Percentiles rank a stretch among this genome's conserved stretches.
Conservation (phyloP, 2,113 vertebrate genomes). For the Semnopithecus entellus region DNA sequence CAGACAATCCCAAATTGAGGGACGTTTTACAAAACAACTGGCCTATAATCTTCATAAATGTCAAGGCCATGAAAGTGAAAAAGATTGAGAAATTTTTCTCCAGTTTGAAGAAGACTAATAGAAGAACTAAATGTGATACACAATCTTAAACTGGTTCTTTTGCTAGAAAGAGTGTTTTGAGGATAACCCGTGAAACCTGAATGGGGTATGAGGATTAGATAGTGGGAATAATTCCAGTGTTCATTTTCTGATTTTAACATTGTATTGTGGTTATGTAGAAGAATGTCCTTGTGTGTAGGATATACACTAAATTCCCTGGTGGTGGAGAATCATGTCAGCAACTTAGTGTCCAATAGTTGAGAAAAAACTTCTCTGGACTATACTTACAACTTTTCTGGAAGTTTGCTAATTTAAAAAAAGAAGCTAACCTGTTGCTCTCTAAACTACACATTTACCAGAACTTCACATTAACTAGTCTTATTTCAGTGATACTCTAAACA, state of each 20-base stretch:
- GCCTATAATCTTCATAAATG: not conserved
- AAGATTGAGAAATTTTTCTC: not conserved
- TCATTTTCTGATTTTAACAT: not conserved
- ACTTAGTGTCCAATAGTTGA: not conserved
- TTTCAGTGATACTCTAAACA: not conserved
- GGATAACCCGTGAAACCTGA: not conserved
- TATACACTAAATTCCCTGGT: not conserved
- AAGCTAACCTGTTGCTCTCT: not conserved
- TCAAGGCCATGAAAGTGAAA: not conserved
- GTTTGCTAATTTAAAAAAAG: not conserved
- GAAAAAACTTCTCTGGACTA: not conserved
- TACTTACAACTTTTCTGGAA: not conserved
- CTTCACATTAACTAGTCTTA: not conserved
- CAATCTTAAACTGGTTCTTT: not conserved
- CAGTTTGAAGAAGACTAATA: not conserved
- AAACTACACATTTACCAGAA: conserved; percentile 22
- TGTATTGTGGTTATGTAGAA: not conserved
- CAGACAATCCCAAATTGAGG: not conserved
- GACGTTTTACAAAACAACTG: not conserved
- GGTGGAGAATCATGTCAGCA: not conserved
- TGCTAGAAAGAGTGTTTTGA: not conserved
- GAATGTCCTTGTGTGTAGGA: not conserved
- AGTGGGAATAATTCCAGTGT: not conserved
- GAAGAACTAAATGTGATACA: not conserved
- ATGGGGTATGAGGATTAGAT: not conserved